A percentile compares a stretch with the other conserved stretches of the same genome.
Conservation (phyloP, 2,888 invertebrate genomes). For the Vanessa cardui region DNA sequence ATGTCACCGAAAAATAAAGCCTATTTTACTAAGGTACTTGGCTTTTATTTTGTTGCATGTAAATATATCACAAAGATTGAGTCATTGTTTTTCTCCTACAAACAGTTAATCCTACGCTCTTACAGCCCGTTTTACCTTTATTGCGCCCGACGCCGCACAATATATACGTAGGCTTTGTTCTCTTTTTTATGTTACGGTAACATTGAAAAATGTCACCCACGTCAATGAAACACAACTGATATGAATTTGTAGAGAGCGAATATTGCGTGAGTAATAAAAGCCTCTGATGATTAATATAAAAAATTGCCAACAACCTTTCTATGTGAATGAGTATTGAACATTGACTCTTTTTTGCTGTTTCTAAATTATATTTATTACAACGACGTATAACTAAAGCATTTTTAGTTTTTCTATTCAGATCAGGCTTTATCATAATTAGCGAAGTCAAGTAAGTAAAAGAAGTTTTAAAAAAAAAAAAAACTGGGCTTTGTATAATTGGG, state of each 20-base stretch:
- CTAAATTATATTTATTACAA: too few relatives aligned
- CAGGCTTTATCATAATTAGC: too few relatives aligned
- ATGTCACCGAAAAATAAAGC: too few relatives aligned
- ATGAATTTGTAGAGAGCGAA: slow-evolving; percentile 14
- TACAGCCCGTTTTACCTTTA: slow-evolving; percentile 31
- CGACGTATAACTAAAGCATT: too few relatives aligned
- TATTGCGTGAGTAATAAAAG: neutral
- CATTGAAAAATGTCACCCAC: slow-evolving; percentile 23
- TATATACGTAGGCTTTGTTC: slow-evolving; percentile 24
- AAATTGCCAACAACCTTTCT: neutral
- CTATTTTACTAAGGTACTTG: neutral
- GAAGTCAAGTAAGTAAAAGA: neutral
- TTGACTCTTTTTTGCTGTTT: too few relatives aligned
- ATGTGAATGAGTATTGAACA: neutral
- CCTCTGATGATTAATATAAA: neutral
- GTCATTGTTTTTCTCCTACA: slow-evolving; percentile 28
- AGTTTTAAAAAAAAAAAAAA: too few relatives aligned
- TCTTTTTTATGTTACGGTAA: slow-evolving; percentile 22
- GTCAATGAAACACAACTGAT: slow-evolving; percentile 13
- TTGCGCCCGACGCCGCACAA: slow-evolving; percentile 30
- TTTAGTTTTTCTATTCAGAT: too few relatives aligned
- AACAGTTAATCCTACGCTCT: slow-evolving; percentile 26
- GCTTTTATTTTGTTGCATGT: neutral
- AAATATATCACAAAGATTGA: slow-evolving; percentile 6
- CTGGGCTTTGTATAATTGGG: too few relatives aligned